Evolutionary conservation across 2,797 vertebrate genomes (phyloP), one percentile per base, ranked within the genome.

Genomic region (Arnoldichthys spilopterus): DNA sequence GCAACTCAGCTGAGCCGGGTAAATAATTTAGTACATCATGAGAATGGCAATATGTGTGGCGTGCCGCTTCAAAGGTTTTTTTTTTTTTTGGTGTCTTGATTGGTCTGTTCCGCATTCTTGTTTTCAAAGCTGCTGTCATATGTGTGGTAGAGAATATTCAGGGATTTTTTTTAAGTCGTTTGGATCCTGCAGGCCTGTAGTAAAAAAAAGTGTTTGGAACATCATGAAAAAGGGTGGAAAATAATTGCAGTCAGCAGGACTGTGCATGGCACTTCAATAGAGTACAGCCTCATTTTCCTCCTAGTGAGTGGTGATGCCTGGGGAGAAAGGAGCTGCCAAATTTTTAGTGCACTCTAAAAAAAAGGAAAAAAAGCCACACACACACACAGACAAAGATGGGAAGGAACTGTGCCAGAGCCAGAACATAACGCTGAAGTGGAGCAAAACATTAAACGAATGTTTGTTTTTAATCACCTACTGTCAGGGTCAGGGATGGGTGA

Each of bases 151-250:
- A 51, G 75, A 78, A 72, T 72, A 82, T 77, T 80, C 56, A 72
- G 72, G 81, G 81, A 85, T 84, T 83, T 76, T 40, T 40, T 43
- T 86, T 32, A 69, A 83, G 88, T 82, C 78, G 64, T 74, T 67
- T 63, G 67, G 62, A 83, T 83, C 88, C 87, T 71, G 59, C 58
- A 86, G 86, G 81, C 79, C 80, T 63, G 78, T 68, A 82, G 79
- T 63, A 63, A 56, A 49, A 85, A 72, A 79, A 84, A 62, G 53
- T 11, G 26, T 45, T 81, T 82, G 74, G 74, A 85, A 76, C 80
- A 72, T 85, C 84, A 88, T 91, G 87, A 90, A 90, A 88, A 89
- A 89, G 83, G 89, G 81, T 87, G 85, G 22, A 54, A 40, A 90
- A 86, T 83, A 63, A 80, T 80, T 85, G 78, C 74, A 86, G 80